Evolutionary conservation across 1,140 invertebrate species (phyloP).

Genomic region (Panonychus citri): DNA sequence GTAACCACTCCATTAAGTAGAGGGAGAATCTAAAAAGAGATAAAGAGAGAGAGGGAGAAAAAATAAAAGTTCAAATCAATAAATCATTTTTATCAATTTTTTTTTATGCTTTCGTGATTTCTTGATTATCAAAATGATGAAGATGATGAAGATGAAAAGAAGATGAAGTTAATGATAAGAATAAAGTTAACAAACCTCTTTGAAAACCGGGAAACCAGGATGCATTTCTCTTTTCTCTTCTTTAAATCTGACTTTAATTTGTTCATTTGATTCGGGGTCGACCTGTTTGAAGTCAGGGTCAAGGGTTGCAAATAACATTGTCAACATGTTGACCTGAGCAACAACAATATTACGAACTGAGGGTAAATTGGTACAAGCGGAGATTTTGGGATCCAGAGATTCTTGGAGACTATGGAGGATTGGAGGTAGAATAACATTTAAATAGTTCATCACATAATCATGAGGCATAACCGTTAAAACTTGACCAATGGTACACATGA

Average conservation of each 20-base stretch:
- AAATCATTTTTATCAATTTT: background rate
- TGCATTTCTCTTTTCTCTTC: slow-evolving; percentile 1
- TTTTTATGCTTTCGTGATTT: background rate
- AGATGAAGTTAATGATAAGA: too few species aligned
- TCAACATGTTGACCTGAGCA: slow-evolving; percentile 39
- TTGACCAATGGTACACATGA: slow-evolving; percentile 53
- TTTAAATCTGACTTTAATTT: background rate
- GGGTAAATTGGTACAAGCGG: background rate
- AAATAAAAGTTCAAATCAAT: background rate
- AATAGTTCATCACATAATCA: slow-evolving; percentile 36
- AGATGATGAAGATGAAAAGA: background rate
- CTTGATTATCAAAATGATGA: background rate
- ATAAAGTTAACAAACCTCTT: slow-evolving; percentile 1
- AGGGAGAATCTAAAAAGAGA: slow-evolving; percentile 4
- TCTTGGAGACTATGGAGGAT: slow-evolving; percentile 33
- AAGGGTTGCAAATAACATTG: slow-evolving; percentile 40
- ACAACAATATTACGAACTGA: slow-evolving; percentile 18
- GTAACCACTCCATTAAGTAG: slow-evolving; percentile 1
- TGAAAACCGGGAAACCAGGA: slow-evolving; percentile 7
- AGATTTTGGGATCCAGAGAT: background rate
- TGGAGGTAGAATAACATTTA: slow-evolving; percentile 41
- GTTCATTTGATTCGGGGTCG: slow-evolving; percentile 12
- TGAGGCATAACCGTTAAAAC: slow-evolving; percentile 39
- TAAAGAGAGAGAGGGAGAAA: background rate
- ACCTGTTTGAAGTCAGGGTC: slow-evolving; percentile 23